Percentiles rank a stretch among this genome's conserved stretches.
Evolutionary conservation across 2,797 vertebrate genomes (phyloP).

Genomic region (Tympanoctomys barrerae): DNA sequence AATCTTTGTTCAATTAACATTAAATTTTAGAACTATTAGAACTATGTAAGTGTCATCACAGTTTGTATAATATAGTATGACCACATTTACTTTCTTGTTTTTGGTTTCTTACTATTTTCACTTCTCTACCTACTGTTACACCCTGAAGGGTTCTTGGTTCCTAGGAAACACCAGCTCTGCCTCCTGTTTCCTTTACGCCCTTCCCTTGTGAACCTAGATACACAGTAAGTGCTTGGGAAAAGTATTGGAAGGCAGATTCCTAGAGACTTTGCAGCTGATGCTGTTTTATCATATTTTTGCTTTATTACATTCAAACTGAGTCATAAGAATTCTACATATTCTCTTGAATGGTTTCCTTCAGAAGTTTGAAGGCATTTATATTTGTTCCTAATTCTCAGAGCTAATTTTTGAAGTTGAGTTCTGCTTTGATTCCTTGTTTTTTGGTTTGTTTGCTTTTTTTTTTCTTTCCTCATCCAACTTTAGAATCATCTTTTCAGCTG

Average conservation of each 20-base stretch:
- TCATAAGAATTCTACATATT: neutral
- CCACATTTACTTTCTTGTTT: neutral
- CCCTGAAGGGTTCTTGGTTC: neutral
- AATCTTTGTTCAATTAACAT: neutral
- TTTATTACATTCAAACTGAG: neutral
- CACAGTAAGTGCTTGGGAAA: neutral
- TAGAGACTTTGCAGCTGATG: neutral
- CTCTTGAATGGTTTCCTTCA: neutral
- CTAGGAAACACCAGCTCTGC: neutral
- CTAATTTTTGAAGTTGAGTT: neutral
- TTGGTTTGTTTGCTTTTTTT: too few species aligned
- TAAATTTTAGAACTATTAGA: neutral
- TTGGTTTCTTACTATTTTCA: neutral
- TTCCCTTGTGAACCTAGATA: neutral
- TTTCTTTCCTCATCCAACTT: neutral
- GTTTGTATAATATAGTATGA: neutral
- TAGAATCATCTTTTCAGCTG: neutral
- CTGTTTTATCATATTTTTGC: neutral
- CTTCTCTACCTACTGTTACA: neutral
- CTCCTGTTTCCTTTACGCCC: neutral
- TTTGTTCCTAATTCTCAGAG: neutral
- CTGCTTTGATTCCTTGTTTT: neutral
- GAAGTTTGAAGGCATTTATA: neutral
- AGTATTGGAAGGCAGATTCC: neutral
- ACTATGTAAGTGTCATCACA: neutral